These are phyloP conservation scores for Edolisoma coerulescens DNA, from an alignment of 2,113 vertebrate species.

Conservation along the genomic window DNA sequence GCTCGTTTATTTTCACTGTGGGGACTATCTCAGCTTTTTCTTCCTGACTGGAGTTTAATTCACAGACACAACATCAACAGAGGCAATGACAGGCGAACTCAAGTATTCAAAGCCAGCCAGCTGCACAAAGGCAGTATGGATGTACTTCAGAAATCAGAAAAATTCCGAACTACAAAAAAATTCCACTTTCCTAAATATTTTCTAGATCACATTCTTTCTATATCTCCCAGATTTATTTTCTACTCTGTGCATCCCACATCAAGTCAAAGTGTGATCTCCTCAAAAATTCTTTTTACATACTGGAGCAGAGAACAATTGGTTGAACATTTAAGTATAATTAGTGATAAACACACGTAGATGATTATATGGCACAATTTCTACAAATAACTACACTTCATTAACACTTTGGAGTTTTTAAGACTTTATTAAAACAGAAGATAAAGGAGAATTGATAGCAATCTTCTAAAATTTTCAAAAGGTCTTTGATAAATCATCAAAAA, in stretches of 20 bases:
- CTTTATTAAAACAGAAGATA: neutral
- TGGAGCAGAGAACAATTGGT: neutral
- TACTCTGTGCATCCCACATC: neutral
- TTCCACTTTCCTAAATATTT: neutral
- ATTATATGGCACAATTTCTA: neutral
- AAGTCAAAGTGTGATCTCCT: neutral
- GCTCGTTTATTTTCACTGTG: neutral
- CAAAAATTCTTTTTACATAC: neutral
- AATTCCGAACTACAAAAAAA: neutral
- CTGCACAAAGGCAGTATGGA: neutral
- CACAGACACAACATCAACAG: neutral
- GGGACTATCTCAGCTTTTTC: neutral
- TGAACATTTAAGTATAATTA: neutral
- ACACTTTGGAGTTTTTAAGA: neutral
- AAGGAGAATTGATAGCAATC: neutral
- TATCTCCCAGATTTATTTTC: neutral
- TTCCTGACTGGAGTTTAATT: neutral
- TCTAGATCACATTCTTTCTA: neutral
- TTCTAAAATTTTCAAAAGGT: neutral
- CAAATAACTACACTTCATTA: neutral
- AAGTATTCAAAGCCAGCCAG: neutral
- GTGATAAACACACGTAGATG: neutral
- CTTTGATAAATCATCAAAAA: neutral
- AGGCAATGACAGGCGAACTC: neutral
- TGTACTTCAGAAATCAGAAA: neutral